A percentile compares a stretch with the other conserved stretches of the same genome.
Evolutionary conservation across 2,888 invertebrate genomes (phyloP).

Genomic region (Ellobium chinense): DNA sequence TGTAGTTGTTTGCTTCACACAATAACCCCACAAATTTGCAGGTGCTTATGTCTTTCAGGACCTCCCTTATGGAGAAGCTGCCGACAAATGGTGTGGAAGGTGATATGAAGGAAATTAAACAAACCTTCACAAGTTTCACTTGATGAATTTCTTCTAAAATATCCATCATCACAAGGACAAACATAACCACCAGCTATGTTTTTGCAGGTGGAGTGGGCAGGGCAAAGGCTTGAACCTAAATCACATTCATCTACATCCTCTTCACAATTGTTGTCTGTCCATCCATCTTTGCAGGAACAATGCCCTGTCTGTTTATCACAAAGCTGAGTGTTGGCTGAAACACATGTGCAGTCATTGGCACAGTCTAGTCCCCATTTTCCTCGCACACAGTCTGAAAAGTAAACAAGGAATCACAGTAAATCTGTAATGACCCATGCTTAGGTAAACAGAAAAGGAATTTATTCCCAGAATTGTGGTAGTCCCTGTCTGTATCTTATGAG

Average conservation of each 20-base stretch:
- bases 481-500: too few species aligned
- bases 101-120: too few species aligned
- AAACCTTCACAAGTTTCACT: constrained; percentile 4
- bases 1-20: too few species aligned
- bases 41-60: too few species aligned
- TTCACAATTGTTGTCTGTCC: constrained; percentile 40
- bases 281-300: constrained; percentile 42
- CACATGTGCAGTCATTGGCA: neutral
- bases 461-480: neutral
- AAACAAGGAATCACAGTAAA: neutral
- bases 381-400: neutral
- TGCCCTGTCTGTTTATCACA: constrained; percentile 18
- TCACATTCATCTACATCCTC: constrained; percentile 40
- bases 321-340: neutral
- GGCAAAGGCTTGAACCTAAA: neutral
- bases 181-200: constrained; percentile 32
- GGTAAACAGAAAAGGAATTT: neutral
- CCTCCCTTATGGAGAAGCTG: too few species aligned
- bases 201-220: constrained; percentile 15
- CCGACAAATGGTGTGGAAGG: too few species aligned
- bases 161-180: constrained; percentile 37
- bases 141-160: neutral
- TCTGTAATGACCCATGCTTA: neutral
- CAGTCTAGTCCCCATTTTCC: constrained; percentile 7
- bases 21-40: too few species aligned